A percentile compares a stretch with the other conserved stretches of the same genome.
Evolutionary conservation across 2,113 vertebrate species (phyloP).

Genomic region (Ictalurus punctatus): DNA sequence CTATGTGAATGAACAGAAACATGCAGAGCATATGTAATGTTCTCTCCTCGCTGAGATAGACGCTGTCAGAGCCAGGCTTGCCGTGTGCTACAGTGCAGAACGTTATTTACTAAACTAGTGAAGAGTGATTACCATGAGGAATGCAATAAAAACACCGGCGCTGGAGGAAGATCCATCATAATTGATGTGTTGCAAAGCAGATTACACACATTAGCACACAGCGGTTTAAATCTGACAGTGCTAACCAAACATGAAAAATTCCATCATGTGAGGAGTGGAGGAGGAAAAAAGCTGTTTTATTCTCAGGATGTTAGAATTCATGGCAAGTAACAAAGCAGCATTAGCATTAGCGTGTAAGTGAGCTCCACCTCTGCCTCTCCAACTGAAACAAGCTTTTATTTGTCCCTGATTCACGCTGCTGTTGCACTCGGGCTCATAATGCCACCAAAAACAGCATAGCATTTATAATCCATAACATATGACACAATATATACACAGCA

Average conservation of each 20-base stretch:
- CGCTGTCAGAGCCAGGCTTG: constrained; percentile 48
- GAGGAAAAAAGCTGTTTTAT: constrained; percentile 53
- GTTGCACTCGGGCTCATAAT: neutral
- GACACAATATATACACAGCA: constrained; percentile 3
- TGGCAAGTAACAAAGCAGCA: constrained; percentile 63
- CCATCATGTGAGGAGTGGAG: constrained; percentile 64
- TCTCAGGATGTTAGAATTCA: constrained; percentile 68
- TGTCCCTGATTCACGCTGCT: constrained; percentile 48
- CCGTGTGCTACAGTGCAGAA: constrained; percentile 66
- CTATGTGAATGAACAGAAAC: constrained; percentile 8
- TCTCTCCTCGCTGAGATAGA: constrained; percentile 24
- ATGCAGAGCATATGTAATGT: neutral
- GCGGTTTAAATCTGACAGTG: constrained; percentile 79
- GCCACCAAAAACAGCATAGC: neutral
- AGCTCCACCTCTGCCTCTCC: constrained; percentile 22
- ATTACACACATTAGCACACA: constrained; percentile 83
- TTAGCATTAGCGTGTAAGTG: constrained; percentile 53
- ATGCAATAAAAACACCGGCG: constrained; percentile 65
- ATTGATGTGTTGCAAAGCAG: constrained; percentile 84
- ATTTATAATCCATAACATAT: constrained; percentile 33
- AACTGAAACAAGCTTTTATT: constrained; percentile 46
- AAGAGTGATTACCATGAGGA: constrained; percentile 77
- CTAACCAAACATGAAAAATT: constrained; percentile 82
- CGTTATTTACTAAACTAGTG: constrained; percentile 82
- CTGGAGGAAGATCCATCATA: constrained; percentile 79